phyloP scores from a whole-genome alignment of 2,113 vertebrate species.

The Gracilinanus agilis region DNA sequence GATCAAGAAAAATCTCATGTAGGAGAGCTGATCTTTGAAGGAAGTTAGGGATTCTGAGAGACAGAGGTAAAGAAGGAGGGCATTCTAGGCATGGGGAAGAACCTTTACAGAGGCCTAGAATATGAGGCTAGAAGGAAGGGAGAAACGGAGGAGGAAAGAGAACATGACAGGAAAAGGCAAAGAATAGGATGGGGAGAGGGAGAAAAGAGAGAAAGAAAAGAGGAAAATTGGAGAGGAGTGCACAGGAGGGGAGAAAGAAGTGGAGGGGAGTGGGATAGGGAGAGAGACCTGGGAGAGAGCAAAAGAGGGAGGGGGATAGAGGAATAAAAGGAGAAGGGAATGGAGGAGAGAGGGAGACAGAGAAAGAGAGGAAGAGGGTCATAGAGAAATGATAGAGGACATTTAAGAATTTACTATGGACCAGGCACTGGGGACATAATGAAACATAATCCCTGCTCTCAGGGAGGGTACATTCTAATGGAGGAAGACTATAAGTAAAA shows the following conservation, averaged over 20 bases:
- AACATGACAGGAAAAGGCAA: no score
- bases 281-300: no score
- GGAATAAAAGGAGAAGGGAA: no score
- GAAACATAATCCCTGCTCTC: not conserved
- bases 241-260: no score
- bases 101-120: not conserved
- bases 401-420: not conserved
- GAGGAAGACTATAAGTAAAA: not conserved
- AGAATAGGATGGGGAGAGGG: no score
- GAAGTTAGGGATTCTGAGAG: not conserved
- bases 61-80: not conserved
- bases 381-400: not conserved
- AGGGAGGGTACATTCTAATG: not conserved
- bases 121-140: not conserved
- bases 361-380: not conserved
- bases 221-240: not conserved
- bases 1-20: not conserved
- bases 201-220: not conserved
- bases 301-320: not conserved
- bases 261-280: no score
- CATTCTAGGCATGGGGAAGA: not conserved
- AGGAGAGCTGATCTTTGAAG: not conserved
- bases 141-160: no score
- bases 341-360: not conserved
- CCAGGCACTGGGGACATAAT: not conserved